Conservation (phyloP, 2,113 vertebrate species). For the Hippocampus barbouri region DNA sequence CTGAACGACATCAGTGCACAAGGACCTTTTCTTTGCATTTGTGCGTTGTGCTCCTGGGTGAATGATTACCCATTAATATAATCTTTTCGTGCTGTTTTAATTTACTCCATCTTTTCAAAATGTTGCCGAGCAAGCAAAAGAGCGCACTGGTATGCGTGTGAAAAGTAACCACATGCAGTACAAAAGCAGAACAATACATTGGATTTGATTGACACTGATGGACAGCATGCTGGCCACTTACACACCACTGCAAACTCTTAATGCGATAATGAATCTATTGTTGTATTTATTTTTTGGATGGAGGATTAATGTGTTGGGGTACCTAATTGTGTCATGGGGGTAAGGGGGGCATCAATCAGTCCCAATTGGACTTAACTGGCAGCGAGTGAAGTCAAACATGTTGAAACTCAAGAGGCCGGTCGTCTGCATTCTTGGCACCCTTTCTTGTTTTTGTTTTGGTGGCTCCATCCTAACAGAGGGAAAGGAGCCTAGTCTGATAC, state of each 20-base stretch:
- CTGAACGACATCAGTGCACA: conserved; percentile 8
- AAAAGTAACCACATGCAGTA: not conserved
- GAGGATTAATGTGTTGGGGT: not conserved
- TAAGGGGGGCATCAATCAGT: not conserved
- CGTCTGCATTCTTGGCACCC: not conserved
- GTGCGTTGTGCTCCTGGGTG: conserved; percentile 7
- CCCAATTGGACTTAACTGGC: not conserved
- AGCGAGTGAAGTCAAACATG: not conserved
- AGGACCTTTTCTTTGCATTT: conserved; percentile 1
- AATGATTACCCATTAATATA: conserved; percentile 14
- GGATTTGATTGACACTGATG: not conserved
- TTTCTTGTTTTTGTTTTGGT: not conserved
- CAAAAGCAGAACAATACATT: not conserved
- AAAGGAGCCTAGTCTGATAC: not conserved
- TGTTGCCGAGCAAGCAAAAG: not conserved
- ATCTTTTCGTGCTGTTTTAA: conserved; percentile 19
- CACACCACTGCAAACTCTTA: not conserved
- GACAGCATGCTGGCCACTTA: not conserved
- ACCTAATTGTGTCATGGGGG: not conserved
- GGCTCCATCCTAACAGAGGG: not conserved
- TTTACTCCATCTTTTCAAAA: conserved; percentile 7
- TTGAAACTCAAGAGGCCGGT: conserved; percentile 12
- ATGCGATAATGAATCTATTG: not conserved
- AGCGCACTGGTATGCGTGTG: not conserved
- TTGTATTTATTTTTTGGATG: not conserved